Evolutionary conservation across 1,140 invertebrate species (phyloP), one percentile per base, ranked within the genome.

Genomic region (Rhopalosiphum padi): DNA sequence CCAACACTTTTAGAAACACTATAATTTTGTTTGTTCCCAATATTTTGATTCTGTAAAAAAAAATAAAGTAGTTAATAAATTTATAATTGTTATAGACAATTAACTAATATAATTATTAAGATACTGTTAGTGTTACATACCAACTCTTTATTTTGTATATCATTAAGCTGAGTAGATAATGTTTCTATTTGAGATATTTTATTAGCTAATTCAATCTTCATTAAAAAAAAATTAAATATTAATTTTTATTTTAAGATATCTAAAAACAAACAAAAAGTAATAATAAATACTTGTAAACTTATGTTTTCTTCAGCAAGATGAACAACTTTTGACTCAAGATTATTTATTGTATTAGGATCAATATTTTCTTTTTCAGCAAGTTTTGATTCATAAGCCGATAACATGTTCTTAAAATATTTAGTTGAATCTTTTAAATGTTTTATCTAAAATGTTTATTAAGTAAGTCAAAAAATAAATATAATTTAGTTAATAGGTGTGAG

Each of bases 1-100:
- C 55, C 85, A n/a, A 93, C 30, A 86, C 82, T 93, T 93, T 93
- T 93, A 37, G 91, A 93, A 93, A 93, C 8, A 93, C 23, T 85
- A 48, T 35, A 15, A 55, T 85, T 93, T 55, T 30, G 35, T 83
- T 41, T 25, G 53, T 22, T 37, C 43, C 6, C 82, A 22, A 41
- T 23, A 85, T 93, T 37, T 86, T 55, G 46, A 43, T 1, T 51
- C 91, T 93, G 41, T 25, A 53, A 55, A 85, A 85, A n/a, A 68
- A 77, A 18, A 53, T 55, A 1, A 86, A 93, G 25, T n/a, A 23
- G 7, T 9, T n/a, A 2, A 85, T 83, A 43, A 85, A n/a, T n/a
- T n/a, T n/a, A 21, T n/a, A 77, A 77, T 1, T 77, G n/a, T n/a
- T 18, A n/a, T 18, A 77, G 15, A 77, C 18, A 77, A n/a, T 18